Evolutionary conservation across 2,797 vertebrate species (phyloP).

Genomic region (Acanthiza pusilla): DNA sequence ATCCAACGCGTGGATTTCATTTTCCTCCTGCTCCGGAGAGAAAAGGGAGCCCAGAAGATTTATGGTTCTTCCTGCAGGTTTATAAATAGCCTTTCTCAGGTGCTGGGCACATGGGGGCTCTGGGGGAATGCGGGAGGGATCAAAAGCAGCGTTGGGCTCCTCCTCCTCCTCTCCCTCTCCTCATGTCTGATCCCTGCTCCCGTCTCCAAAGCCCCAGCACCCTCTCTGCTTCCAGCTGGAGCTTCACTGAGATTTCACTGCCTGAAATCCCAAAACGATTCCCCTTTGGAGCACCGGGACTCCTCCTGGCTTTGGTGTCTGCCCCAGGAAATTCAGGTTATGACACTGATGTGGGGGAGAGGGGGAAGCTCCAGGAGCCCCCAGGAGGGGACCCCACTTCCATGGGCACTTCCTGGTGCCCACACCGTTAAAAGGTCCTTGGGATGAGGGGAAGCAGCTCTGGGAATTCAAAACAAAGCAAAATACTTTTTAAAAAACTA

Average conservation of each 20-base stretch:
- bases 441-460: neutral
- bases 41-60: conserved; percentile 75
- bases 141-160: conserved; percentile 77
- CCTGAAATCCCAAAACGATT: neutral
- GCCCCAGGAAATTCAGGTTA: conserved; percentile 31
- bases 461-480: neutral
- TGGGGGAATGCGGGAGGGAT: conserved; percentile 69
- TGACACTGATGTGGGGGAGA: rapidly evolving
- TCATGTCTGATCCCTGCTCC: conserved; percentile 76
- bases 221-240: conserved; percentile 61
- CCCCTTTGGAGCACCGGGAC: conserved; percentile 20
- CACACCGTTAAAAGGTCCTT: neutral
- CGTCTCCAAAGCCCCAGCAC: conserved; percentile 69
- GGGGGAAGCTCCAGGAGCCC: neutral
- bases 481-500: neutral
- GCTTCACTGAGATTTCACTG: conserved; percentile 23
- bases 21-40: conserved; percentile 77
- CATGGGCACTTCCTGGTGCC: rapidly evolving
- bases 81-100: conserved; percentile 85
- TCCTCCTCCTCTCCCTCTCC: conserved; percentile 78
- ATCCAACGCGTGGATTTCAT: conserved; percentile 77
- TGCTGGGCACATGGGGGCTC: conserved; percentile 83
- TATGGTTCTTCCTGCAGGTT: conserved; percentile 76
- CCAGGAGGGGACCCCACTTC: neutral
- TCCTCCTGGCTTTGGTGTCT: neutral